Conservation (phyloP, 2,888 invertebrate species). For the Cephus spinipes region DNA sequence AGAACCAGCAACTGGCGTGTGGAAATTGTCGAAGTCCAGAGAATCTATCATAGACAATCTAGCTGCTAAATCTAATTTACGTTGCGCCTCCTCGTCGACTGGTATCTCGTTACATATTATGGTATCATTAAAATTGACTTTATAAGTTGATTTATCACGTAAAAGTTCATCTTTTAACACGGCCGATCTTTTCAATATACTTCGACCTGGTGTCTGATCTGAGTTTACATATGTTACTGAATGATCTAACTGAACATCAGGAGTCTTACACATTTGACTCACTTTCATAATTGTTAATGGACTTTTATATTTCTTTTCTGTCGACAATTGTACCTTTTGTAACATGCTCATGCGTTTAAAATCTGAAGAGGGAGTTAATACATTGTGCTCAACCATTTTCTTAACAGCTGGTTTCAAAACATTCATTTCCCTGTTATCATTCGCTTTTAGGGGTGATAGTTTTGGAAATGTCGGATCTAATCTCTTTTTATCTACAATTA, state of each 20-base stretch:
- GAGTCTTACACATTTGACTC: constrained; percentile 50
- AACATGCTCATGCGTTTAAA: constrained; percentile 17
- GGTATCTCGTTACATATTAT: constrained; percentile 37
- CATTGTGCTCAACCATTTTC: background rate
- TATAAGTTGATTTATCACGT: constrained; percentile 38
- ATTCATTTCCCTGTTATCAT: background rate
- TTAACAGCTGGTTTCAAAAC: background rate
- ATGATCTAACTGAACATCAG: constrained; percentile 47
- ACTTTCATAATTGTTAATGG: constrained; percentile 51
- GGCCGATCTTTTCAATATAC: constrained; percentile 49
- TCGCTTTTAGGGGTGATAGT: background rate
- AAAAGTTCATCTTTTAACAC: constrained; percentile 9
- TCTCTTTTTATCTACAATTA: background rate
- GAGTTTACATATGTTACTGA: constrained; percentile 55
- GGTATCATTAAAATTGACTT: constrained; percentile 55
- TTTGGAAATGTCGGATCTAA: background rate
- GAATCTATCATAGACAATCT: constrained; percentile 39
- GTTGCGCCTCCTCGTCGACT: constrained; percentile 30
- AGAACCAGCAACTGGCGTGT: background rate
- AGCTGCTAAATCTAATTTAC: constrained; percentile 28
- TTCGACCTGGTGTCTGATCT: constrained; percentile 53
- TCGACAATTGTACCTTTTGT: constrained; percentile 33
- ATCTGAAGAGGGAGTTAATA: background rate
- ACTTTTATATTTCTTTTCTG: constrained; percentile 32
- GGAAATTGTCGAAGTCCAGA: background rate